Evolutionary conservation across 1,140 invertebrate species (phyloP).

Genomic region (Neuroterus valhalla): DNA sequence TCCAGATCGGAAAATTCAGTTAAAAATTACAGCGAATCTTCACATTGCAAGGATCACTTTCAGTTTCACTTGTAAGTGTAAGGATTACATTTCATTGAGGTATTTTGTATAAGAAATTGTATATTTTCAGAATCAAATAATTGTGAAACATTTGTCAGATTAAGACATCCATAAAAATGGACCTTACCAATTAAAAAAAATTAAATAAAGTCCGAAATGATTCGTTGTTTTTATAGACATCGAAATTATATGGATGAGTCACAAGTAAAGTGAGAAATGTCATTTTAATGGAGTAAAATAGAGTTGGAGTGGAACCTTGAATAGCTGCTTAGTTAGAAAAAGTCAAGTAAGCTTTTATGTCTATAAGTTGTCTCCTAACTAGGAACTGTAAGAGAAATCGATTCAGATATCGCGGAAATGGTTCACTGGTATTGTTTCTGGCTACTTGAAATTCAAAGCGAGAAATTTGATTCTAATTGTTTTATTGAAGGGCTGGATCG

Average conservation of each 20-base stretch:
- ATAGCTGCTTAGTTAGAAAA: neutral
- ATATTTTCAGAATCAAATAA: too few species aligned
- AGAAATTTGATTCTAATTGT: neutral
- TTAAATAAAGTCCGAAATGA: neutral
- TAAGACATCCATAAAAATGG: neutral
- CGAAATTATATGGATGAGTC: neutral
- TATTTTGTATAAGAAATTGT: too few species aligned
- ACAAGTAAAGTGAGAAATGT: too few species aligned
- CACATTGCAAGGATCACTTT: neutral
- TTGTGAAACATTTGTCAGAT: too few species aligned
- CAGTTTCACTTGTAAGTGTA: neutral
- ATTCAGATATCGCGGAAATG: conserved; percentile 24
- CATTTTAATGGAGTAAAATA: neutral
- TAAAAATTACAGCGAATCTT: neutral
- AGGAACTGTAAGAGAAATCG: conserved; percentile 27
- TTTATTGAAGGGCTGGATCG: too few species aligned
- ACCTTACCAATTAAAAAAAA: neutral
- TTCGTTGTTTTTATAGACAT: neutral
- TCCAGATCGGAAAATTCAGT: neutral
- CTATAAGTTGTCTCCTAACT: conserved; percentile 18
- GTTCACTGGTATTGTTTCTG: conserved; percentile 13
- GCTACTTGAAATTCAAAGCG: neutral
- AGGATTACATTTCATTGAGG: neutral
- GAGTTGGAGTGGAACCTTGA: neutral
- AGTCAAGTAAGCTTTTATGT: conserved; percentile 18